These are phyloP conservation scores for Pantherophis alleghaniensis DNA, from an alignment of 2,797 vertebrate species.

Conservation along the genomic window DNA sequence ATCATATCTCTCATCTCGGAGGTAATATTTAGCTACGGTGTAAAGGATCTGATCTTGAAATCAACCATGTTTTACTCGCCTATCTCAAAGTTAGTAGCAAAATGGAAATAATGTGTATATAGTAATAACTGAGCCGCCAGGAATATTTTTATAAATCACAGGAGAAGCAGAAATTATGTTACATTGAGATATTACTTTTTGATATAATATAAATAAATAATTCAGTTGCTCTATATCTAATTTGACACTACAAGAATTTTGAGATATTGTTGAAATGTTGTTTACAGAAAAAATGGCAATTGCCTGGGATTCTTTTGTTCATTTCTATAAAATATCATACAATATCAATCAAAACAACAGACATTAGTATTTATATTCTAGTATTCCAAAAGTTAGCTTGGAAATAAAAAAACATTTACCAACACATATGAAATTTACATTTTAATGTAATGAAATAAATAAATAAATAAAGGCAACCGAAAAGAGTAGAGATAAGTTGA, in stretches of 20 bases:
- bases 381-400: background rate
- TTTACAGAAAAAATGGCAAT: background rate
- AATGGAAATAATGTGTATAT: slow-evolving; percentile 18
- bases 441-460: background rate
- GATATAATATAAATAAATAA: slow-evolving; percentile 35
- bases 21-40: slow-evolving; percentile 12
- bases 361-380: background rate
- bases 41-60: slow-evolving; percentile 31
- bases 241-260: slow-evolving; percentile 17
- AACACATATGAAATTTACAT: background rate
- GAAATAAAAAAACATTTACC: background rate
- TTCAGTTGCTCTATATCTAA: slow-evolving; percentile 24
- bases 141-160: slow-evolving; percentile 13
- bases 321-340: background rate
- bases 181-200: slow-evolving; percentile 33
- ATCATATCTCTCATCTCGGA: slow-evolving; percentile 22
- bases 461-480: background rate
- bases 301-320: background rate
- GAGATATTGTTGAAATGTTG: background rate
- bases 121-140: slow-evolving; percentile 25
- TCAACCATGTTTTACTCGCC: slow-evolving; percentile 13
- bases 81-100: slow-evolving; percentile 37
- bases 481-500: background rate
- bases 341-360: background rate
- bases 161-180: slow-evolving; percentile 26